Conservation (phyloP, 2,113 vertebrate species). For the Excalfactoria chinensis region DNA sequence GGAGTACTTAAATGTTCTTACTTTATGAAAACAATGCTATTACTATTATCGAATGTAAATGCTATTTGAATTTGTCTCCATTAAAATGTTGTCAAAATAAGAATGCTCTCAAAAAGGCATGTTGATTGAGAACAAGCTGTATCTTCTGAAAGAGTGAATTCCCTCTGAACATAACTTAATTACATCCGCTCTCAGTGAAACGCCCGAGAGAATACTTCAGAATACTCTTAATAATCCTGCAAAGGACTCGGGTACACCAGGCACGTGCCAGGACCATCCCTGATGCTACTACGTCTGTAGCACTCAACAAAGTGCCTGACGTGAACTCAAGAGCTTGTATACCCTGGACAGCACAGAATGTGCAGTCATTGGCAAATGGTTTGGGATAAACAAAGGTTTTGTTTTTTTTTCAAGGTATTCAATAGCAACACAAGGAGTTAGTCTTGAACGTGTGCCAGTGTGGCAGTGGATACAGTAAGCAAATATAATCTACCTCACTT, state of each 20-base stretch:
- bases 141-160: background rate
- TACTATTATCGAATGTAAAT: background rate
- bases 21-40: background rate
- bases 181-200: background rate
- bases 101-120: background rate
- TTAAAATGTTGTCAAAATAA: constrained; percentile 12
- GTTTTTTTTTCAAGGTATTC: constrained; percentile 8
- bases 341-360: background rate
- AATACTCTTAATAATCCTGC: background rate
- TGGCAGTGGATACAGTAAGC: constrained; percentile 41
- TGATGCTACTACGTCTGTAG: background rate
- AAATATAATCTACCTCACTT: constrained; percentile 57
- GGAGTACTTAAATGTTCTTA: background rate
- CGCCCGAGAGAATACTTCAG: background rate
- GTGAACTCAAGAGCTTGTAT: background rate
- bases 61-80: constrained; percentile 6
- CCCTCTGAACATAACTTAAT: background rate
- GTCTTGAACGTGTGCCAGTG: constrained; percentile 30
- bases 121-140: background rate
- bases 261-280: background rate
- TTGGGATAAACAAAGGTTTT: constrained; percentile 20
- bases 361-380: constrained; percentile 4
- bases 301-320: background rate
- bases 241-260: background rate
- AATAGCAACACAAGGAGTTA: constrained; percentile 45